A percentile compares a stretch with the other conserved stretches of the same genome.
Conservation (phyloP, 1,140 invertebrate genomes). For the Drepana arcuata region DNA sequence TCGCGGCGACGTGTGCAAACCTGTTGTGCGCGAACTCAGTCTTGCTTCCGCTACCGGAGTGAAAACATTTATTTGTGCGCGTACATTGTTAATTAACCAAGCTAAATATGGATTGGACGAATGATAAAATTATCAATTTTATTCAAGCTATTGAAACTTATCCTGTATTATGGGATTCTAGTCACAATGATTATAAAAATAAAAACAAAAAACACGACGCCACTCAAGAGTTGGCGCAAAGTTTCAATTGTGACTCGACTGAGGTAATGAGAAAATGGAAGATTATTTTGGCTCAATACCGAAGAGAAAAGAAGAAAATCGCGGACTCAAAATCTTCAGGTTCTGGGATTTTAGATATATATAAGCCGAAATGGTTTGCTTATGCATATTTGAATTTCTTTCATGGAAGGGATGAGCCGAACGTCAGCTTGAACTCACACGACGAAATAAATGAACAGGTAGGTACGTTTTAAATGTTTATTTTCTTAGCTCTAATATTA, state of each 20-base stretch:
- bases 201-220: conserved; percentile 1
- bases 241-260: conserved; percentile 1
- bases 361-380: conserved; percentile 8
- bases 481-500: conserved; percentile 3
- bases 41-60: conserved; percentile 7
- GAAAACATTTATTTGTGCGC: conserved; percentile 9
- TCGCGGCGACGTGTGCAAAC: conserved; percentile 4
- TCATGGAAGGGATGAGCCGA: conserved; percentile 9
- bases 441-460: conserved; percentile 5
- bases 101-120: conserved; percentile 8
- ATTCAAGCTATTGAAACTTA: conserved; percentile 4
- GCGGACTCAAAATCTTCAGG: conserved; percentile 10
- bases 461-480: conserved; percentile 5
- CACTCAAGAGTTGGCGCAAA: conserved; percentile 1
- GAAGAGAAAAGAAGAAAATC: conserved; percentile 10
- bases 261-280: conserved; percentile 5
- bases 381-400: conserved; percentile 11
- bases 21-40: conserved; percentile 7
- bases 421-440: conserved; percentile 4
- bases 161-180: conserved; percentile 3
- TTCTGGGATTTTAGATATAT: conserved; percentile 11
- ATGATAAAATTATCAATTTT: conserved; percentile 9
- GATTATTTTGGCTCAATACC: conserved; percentile 10
- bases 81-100: conserved; percentile 1
- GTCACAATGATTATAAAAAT: conserved; percentile 4